Conservation (phyloP, 2,113 vertebrate genomes). For the Poecilia latipinna region DNA sequence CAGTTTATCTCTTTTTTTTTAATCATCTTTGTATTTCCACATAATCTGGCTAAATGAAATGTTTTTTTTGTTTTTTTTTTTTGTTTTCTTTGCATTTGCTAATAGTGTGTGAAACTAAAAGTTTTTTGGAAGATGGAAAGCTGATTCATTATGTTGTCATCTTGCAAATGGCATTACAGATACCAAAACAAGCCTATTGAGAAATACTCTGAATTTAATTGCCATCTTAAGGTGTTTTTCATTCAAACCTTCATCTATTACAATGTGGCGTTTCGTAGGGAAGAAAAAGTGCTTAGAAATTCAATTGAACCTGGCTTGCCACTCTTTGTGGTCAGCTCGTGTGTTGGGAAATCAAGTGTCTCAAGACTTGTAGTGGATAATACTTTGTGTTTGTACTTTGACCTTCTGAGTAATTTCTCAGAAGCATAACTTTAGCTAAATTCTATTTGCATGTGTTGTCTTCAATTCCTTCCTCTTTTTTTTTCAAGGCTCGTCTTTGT, state of each 20-base stretch:
- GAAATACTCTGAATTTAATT: too few relatives aligned
- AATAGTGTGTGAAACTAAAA: background rate
- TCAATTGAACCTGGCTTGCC: background rate
- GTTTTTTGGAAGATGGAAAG: background rate
- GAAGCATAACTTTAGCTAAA: constrained; percentile 42
- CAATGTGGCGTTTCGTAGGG: too few relatives aligned
- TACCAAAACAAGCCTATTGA: background rate
- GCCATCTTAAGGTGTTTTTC: background rate
- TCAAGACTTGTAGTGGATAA: constrained; percentile 23
- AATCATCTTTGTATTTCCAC: background rate
- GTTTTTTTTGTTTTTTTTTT: background rate
- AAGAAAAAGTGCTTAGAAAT: background rate
- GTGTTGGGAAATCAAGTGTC: background rate
- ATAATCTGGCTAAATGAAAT: background rate
- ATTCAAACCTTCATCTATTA: background rate
- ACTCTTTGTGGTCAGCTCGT: background rate
- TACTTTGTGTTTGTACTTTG: constrained; percentile 20
- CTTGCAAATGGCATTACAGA: too few relatives aligned
- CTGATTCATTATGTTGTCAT: background rate
- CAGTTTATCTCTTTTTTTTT: background rate
- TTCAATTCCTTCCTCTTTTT: constrained; percentile 57
- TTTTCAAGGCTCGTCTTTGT: constrained; percentile 29
- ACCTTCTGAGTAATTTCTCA: constrained; percentile 43
- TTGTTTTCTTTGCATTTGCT: background rate
- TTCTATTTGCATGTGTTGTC: constrained; percentile 48